phyloP scores from a whole-genome alignment of 2,888 invertebrate species.

The Cephus pulcher region DNA sequence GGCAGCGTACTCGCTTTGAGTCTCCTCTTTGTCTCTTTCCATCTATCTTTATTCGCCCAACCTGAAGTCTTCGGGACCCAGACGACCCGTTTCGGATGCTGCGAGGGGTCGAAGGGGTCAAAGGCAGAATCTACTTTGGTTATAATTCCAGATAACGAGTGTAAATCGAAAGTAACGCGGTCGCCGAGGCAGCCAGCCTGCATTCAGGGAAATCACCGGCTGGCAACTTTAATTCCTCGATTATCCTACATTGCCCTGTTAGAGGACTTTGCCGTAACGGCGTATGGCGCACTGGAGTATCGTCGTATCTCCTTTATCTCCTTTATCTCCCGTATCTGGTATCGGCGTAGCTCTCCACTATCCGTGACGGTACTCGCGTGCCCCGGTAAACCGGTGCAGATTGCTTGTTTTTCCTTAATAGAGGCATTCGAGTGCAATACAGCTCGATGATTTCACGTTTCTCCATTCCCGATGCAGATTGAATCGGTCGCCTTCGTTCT shows the following conservation, averaged over 20 bases:
- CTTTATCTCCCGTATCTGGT: not conserved
- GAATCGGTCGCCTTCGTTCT: slow-evolving; percentile 42
- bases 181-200: not conserved
- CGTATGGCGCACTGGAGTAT: not conserved
- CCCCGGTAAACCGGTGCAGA: slow-evolving; percentile 4
- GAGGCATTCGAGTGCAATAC: slow-evolving; percentile 45
- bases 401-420: slow-evolving; percentile 36
- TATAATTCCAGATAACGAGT: slow-evolving; percentile 16
- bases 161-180: slow-evolving; percentile 23
- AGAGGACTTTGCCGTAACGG: slow-evolving; percentile 49
- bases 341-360: slow-evolving; percentile 19
- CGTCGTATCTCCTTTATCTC: not conserved
- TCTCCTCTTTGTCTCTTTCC: not conserved
- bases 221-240: slow-evolving; percentile 63
- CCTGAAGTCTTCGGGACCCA: not conserved
- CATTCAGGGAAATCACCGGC: slow-evolving; percentile 51
- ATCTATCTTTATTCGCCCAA: not conserved
- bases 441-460: slow-evolving; percentile 27
- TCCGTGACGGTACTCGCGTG: slow-evolving; percentile 36
- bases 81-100: not conserved
- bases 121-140: not conserved
- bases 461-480: slow-evolving; percentile 50
- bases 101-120: not conserved
- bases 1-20: not conserved
- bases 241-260: slow-evolving; percentile 61